Evolutionary conservation across 53 echinoderm and acorn worm species (phyloP), one percentile per base, ranked within the genome.

Genomic region (Holothuria scabra): DNA sequence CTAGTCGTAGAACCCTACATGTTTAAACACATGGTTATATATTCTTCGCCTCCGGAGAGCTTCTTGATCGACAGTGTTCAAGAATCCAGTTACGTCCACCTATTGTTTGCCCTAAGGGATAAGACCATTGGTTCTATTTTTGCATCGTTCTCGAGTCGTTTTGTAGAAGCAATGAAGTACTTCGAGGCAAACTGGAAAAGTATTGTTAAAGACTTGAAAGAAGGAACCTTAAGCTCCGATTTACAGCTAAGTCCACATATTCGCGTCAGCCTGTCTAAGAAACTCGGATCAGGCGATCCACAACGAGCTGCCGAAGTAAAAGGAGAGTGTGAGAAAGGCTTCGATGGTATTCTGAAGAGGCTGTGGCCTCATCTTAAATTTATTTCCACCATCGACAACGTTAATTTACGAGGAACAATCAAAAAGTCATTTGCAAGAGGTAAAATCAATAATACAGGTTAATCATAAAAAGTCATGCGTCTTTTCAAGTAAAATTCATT

Each of bases 241-340:
- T 84, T 80, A 59, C 59, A 76, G 55, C 56, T 89, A 0, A 8
- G 46, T 11, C 63, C 78, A 0, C 71, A 90, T 8, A 41, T 87
- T n/a, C 85, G 86, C 14, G 18, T 18, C 23, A 48, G 41, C 1
- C 48, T 93, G 35, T 46, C 46, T 3, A 24, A 4, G 4, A 55
- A 32, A 20, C 65, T 88, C 3, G 88, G 76, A 13, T 63, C 63
- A 14, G 88, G 83, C 6, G 88, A 93, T 59, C 78, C 31, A 20
- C 79, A 46, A 56, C 59, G 93, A 59, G 90, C 87, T 5, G 26
- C 52, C 18, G 87, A 89, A 65, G 68, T 94, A 3, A 67, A 85
- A 44, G 55, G 29, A 76, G 91, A 94, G 71, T 94, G 92, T 56
- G 82, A 87, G 69, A 92, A 81, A 82, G 94, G 94, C 21, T 94